These are phyloP conservation scores for Nicator chloris DNA, from an alignment of 2,113 vertebrate species.

Conservation along the genomic window DNA sequence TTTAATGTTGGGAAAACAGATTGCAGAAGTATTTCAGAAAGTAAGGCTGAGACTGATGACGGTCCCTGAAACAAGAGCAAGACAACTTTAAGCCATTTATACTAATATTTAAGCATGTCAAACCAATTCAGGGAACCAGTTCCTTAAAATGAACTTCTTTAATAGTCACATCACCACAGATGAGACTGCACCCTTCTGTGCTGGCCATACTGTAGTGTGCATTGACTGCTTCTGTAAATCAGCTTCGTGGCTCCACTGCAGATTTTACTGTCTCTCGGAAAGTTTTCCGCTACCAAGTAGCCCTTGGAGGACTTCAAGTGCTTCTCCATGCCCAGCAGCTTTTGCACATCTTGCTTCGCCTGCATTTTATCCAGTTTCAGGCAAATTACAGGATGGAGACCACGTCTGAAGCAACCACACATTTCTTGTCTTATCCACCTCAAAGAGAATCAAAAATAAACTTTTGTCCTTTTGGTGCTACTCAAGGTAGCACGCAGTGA, in stretches of 20 bases:
- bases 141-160: neutral
- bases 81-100: neutral
- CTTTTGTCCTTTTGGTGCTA: neutral
- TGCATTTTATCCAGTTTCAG: neutral
- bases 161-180: neutral
- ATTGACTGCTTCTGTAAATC: neutral
- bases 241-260: neutral
- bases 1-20: conserved; percentile 30
- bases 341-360: neutral
- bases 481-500: neutral
- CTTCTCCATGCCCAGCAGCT: neutral
- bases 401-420: neutral
- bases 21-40: conserved; percentile 37
- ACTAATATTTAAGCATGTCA: neutral
- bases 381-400: neutral
- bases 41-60: neutral
- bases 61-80: neutral
- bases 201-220: neutral
- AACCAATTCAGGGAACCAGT: neutral
- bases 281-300: neutral
- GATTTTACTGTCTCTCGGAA: neutral
- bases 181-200: neutral
- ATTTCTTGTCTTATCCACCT: neutral
- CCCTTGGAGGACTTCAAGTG: neutral
- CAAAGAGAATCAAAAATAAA: neutral